phyloP scores from a whole-genome alignment of 2,113 vertebrate species.

The Aphelocoma coerulescens region DNA sequence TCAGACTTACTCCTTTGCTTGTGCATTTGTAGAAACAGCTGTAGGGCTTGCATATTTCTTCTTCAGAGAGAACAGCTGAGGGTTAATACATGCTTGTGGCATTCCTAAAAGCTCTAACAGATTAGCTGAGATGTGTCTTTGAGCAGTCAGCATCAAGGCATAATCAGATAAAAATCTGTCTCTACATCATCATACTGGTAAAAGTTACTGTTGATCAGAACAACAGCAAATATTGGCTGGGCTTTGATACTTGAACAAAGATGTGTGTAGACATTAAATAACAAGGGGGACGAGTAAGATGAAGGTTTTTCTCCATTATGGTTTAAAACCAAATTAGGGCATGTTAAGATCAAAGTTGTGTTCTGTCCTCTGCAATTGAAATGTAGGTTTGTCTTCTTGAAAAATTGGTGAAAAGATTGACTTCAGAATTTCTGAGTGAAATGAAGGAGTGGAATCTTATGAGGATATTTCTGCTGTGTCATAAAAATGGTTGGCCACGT shows the following conservation, averaged over 20 bases:
- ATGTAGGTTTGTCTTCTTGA: background rate
- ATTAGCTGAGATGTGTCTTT: background rate
- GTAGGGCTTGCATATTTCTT: background rate
- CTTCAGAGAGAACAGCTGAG: background rate
- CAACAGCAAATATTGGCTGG: background rate
- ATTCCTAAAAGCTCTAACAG: background rate
- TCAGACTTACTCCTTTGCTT: background rate
- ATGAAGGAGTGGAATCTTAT: background rate
- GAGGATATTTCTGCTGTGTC: background rate
- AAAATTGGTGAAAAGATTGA: background rate
- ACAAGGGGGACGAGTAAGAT: background rate
- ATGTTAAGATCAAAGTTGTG: background rate
- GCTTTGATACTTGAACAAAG: background rate
- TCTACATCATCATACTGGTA: background rate
- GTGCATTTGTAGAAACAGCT: background rate
- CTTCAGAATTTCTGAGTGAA: background rate
- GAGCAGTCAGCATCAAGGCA: background rate
- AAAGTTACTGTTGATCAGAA: background rate
- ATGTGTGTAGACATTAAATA: background rate
- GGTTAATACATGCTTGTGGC: background rate
- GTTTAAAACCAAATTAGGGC: background rate
- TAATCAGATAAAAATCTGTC: background rate
- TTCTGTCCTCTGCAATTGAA: background rate
- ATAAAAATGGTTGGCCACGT: background rate
- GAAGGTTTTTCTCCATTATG: background rate